Conservation (phyloP, 2,113 vertebrate species). For the Sylvietta virens region DNA sequence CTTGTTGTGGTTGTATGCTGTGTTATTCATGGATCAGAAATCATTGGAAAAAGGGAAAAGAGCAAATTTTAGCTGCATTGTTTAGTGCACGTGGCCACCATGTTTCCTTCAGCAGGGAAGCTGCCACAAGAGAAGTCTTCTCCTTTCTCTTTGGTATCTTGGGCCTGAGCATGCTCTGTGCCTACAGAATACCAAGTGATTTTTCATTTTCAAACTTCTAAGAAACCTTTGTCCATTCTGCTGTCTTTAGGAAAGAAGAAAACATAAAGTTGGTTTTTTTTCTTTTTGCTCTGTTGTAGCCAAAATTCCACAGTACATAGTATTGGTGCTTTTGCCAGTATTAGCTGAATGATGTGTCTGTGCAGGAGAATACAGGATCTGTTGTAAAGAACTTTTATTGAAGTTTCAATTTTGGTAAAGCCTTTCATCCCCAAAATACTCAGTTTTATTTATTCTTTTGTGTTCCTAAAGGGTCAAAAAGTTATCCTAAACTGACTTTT, state of each 20-base stretch:
- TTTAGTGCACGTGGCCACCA: fast-evolving
- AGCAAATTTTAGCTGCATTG: neutral
- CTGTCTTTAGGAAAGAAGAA: neutral
- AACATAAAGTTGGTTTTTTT: neutral
- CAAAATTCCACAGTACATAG: neutral
- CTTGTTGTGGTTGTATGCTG: neutral
- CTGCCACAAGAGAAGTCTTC: neutral
- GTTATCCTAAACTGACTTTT: neutral
- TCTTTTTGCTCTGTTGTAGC: neutral
- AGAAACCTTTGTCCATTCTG: conserved; percentile 21
- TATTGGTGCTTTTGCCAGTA: conserved; percentile 1
- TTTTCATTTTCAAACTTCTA: neutral
- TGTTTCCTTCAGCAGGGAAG: neutral
- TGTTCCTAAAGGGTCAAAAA: neutral
- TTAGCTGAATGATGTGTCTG: conserved; percentile 27
- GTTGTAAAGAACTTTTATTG: neutral
- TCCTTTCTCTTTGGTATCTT: neutral
- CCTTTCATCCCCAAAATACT: neutral
- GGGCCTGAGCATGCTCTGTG: neutral
- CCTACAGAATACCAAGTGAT: neutral
- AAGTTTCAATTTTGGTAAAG: neutral
- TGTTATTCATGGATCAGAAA: neutral
- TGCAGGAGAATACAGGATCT: neutral
- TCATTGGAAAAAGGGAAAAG: neutral
- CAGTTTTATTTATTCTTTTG: neutral